Percentiles rank a stretch among this genome's conserved stretches.
Conservation (phyloP, 1,140 invertebrate genomes). For the Rhyacophila brunnea region DNA sequence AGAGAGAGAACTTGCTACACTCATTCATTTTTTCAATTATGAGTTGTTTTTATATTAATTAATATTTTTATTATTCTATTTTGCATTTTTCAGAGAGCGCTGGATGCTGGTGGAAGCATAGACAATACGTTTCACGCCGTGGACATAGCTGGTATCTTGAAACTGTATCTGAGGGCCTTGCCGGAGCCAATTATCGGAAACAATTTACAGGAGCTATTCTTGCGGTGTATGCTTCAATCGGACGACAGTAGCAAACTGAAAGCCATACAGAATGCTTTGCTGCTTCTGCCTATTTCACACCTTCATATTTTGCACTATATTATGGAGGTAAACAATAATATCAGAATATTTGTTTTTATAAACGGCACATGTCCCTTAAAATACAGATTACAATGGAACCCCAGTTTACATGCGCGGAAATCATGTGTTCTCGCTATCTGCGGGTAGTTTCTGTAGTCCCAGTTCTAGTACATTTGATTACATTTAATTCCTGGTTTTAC, state of each 20-base stretch:
- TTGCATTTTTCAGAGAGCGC: constrained; percentile 49
- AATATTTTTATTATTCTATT: background rate
- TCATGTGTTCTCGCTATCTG: too few species aligned
- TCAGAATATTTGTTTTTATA: too few species aligned
- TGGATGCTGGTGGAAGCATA: constrained; percentile 66
- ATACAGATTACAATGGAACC: too few species aligned
- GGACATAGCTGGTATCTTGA: constrained; percentile 80
- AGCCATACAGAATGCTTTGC: constrained; percentile 47
- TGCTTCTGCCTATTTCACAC: constrained; percentile 51
- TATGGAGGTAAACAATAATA: constrained; percentile 47
- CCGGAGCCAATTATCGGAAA: constrained; percentile 76
- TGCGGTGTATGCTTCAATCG: constrained; percentile 61
- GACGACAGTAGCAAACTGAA: constrained; percentile 45
- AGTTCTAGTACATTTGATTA: too few species aligned
- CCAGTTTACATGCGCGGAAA: too few species aligned
- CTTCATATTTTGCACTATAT: constrained; percentile 53
- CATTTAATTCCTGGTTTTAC: too few species aligned
- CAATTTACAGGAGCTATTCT: constrained; percentile 69
- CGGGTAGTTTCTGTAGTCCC: too few species aligned
- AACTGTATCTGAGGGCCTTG: constrained; percentile 77
- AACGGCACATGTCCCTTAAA: too few species aligned
- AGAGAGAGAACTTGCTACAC: too few species aligned
- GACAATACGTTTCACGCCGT: constrained; percentile 68
- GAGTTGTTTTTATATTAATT: too few species aligned
- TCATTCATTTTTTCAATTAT: too few species aligned